phyloP scores from a whole-genome alignment of 2,113 vertebrate species.

The Hyaena hyaena region DNA sequence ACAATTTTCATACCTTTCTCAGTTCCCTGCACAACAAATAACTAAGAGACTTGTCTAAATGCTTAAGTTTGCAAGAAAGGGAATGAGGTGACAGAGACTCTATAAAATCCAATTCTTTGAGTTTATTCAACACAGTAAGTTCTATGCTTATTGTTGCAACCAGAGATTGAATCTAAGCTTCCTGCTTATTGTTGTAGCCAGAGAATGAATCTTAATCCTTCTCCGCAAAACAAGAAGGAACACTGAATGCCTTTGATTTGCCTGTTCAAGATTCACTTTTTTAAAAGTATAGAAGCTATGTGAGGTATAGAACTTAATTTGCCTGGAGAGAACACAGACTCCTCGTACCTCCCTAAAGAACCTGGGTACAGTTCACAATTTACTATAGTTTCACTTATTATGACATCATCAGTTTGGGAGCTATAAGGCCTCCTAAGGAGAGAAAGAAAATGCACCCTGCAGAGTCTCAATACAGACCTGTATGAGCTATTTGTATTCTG shows the following conservation, averaged over 20 bases:
- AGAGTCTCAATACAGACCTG: slow-evolving; percentile 77
- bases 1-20: slow-evolving; percentile 57
- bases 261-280: neutral
- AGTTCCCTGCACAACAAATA: slow-evolving; percentile 39
- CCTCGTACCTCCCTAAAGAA: slow-evolving; percentile 62
- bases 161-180: neutral
- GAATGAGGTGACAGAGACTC: neutral
- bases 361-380: slow-evolving; percentile 57
- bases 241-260: slow-evolving; percentile 37
- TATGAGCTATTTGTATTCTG: slow-evolving; percentile 83
- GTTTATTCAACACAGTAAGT: slow-evolving; percentile 2
- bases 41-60: slow-evolving; percentile 23
- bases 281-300: neutral
- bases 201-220: slow-evolving; percentile 27
- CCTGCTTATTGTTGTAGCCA: neutral
- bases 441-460: slow-evolving; percentile 70
- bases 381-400: slow-evolving; percentile 78
- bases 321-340: slow-evolving; percentile 62
- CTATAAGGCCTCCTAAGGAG: slow-evolving; percentile 60
- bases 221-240: slow-evolving; percentile 48
- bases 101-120: slow-evolving; percentile 41
- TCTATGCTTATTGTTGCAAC: neutral
- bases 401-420: slow-evolving; percentile 83
- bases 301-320: neutral
- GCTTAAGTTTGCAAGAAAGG: slow-evolving; percentile 10